Evolutionary conservation across 2,113 vertebrate genomes (phyloP), one percentile per base, ranked within the genome.

Genomic region (Pogonocichla stellata): DNA sequence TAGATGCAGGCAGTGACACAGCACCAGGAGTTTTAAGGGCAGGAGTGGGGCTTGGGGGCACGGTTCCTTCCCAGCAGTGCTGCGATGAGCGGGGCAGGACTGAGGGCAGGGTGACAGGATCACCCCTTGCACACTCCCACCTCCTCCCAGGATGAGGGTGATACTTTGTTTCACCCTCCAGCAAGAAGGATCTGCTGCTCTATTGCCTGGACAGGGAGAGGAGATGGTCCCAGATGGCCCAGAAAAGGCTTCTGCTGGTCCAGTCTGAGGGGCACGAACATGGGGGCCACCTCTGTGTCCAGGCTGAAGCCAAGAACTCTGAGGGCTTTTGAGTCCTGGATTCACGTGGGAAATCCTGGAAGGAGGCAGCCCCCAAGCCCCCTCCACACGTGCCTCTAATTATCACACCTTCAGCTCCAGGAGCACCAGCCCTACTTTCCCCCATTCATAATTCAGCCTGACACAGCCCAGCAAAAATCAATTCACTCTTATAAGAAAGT

Each of bases 381-480:
- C 45, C 38, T 29, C 54, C 0, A 0, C 70, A 64, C 0, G 0
- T 56, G 51, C 54, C 50, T 77, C 69, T 91, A 81, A 85, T 95
- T 71, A 95, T 92, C 69, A 57, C 80, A 74, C 74, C 73, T 34
- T 94, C 64, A 65, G 78, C 72, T 79, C 60, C 24, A 47, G 74
- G 74, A 82, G 29, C 40, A 6, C 53, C 72, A 60, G 61, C 69
- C 67, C 75, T 67, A n/a, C 88, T 93, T 90, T 61, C n/a, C 67
- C 78, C 92, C 88, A 61, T 80, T 95, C 95, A 92, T 95, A 96
- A 97, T 95, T 94, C 93, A 96, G 88, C 90, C 86, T 97, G 96
- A 97, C 96, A 92, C 36, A 86, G 82, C 92, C 87, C 95, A 95
- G 95, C 86, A 96, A 95, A 97, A 97, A 97, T 97, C 97, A 97